These are phyloP conservation scores for Aldrovandia affinis DNA, from an alignment of 2,797 vertebrate species.

Conservation along the genomic window DNA sequence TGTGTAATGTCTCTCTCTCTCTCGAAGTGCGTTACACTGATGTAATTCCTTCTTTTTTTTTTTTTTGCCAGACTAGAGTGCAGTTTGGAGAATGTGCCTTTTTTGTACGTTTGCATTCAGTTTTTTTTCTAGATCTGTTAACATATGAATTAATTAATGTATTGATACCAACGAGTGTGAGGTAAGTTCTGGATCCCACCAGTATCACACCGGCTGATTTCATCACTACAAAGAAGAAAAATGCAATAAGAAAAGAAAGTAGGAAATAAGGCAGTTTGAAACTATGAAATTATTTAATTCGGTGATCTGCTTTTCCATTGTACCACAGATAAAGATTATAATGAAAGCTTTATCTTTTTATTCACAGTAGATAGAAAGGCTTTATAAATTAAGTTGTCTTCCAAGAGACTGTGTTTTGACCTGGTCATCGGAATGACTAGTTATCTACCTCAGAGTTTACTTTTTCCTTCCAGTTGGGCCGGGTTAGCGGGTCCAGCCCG, in stretches of 20 bases:
- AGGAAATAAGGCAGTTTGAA: constrained; percentile 68
- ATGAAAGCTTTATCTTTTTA: constrained; percentile 63
- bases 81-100: constrained; percentile 98
- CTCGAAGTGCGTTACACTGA: constrained; percentile 73
- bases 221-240: constrained; percentile 82
- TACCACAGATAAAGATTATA: constrained; percentile 22
- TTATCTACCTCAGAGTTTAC: constrained; percentile 99
- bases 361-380: constrained; percentile 79
- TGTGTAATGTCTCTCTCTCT: constrained; percentile 64
- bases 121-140: constrained; percentile 80
- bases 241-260: constrained; percentile 77
- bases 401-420: constrained; percentile 90
- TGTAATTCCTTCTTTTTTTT: constrained; percentile 83
- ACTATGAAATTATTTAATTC: constrained; percentile 84
- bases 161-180: constrained; percentile 86
- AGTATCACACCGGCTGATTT: constrained; percentile 84
- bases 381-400: constrained; percentile 87
- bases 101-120: constrained; percentile 85
- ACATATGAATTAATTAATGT: constrained; percentile 75
- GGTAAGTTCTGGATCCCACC: constrained; percentile 80
- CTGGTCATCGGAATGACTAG: constrained; percentile 92
- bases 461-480: constrained; percentile 91
- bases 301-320: constrained; percentile 39
- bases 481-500: constrained; percentile 97
- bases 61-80: constrained; percentile 85